A percentile compares a stretch with the other conserved stretches of the same genome.
Evolutionary conservation across 2,888 invertebrate species (phyloP).

Genomic region (Trachelus iudaicus): DNA sequence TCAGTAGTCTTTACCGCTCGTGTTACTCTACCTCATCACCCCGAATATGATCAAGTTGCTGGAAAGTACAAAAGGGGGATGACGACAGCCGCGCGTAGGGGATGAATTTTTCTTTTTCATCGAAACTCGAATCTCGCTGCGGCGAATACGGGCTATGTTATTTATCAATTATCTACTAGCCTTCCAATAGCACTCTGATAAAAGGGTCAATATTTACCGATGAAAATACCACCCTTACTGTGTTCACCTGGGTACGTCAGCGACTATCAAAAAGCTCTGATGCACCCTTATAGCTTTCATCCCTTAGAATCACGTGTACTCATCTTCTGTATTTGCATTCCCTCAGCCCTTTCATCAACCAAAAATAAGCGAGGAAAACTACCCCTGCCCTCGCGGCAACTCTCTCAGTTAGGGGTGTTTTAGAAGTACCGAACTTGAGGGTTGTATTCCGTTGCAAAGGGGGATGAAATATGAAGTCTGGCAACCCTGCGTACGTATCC

Average conservation of each 20-base stretch:
- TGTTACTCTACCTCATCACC: no score
- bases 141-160: background rate
- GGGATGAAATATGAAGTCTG: constrained; percentile 10
- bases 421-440: background rate
- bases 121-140: background rate
- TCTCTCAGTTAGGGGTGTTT: constrained; percentile 12
- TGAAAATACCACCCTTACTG: background rate
- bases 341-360: background rate
- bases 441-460: constrained; percentile 8
- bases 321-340: background rate
- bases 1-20: background rate
- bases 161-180: constrained; percentile 2
- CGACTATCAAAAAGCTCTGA: background rate
- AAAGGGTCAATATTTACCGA: constrained; percentile 2
- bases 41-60: background rate
- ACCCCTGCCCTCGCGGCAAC: background rate
- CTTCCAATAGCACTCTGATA: background rate
- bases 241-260: background rate
- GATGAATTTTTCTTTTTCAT: background rate
- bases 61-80: background rate
- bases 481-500: background rate
- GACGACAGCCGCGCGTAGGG: background rate
- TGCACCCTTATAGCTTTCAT: background rate
- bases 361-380: background rate
- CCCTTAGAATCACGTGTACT: background rate